Percentiles rank a stretch among this genome's conserved stretches.
These are phyloP conservation scores for Thereva nobilitata DNA, from an alignment of 2,888 invertebrate genomes.

Conservation along the genomic window DNA sequence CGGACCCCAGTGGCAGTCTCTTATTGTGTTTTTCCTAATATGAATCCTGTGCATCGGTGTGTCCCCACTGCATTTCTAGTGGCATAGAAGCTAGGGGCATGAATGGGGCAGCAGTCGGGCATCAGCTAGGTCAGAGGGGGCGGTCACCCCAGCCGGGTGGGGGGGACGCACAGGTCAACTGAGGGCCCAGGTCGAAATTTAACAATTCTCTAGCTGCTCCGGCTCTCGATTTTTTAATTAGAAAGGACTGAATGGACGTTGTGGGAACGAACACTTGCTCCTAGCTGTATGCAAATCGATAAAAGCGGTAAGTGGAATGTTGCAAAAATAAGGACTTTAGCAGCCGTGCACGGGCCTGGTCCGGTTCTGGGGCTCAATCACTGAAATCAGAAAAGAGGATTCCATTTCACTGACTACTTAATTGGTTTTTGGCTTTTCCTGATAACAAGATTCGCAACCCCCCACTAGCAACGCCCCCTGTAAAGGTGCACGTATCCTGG, in stretches of 20 bases:
- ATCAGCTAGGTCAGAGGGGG: no score
- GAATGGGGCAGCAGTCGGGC: no score
- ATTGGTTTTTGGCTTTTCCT: slow-evolving; percentile 31
- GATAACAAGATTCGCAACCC: slow-evolving; percentile 18
- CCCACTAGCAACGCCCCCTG: no score
- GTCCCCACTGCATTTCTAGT: neutral
- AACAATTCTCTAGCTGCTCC: slow-evolving; percentile 22
- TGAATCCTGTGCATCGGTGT: neutral
- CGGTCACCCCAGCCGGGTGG: neutral
- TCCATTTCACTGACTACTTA: slow-evolving; percentile 32
- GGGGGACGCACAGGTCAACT: slow-evolving; percentile 18
- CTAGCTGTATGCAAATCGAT: slow-evolving; percentile 31
- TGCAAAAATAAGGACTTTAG: slow-evolving; percentile 28
- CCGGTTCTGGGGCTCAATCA: slow-evolving; percentile 3
- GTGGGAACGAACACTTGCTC: slow-evolving; percentile 31
- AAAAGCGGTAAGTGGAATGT: slow-evolving; percentile 30
- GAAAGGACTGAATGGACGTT: slow-evolving; percentile 29
- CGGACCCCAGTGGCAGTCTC: slow-evolving; percentile 1
- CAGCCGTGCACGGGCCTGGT: slow-evolving; percentile 14
- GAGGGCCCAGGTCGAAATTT: slow-evolving; percentile 31
- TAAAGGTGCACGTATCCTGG: no score
- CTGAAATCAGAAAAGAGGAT: slow-evolving; percentile 33
- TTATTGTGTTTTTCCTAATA: slow-evolving; percentile 32
- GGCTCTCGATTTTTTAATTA: slow-evolving; percentile 32
- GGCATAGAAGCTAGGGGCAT: no score